Evolutionary conservation across 2,113 vertebrate species (phyloP).

Genomic region (Nestor notabilis): DNA sequence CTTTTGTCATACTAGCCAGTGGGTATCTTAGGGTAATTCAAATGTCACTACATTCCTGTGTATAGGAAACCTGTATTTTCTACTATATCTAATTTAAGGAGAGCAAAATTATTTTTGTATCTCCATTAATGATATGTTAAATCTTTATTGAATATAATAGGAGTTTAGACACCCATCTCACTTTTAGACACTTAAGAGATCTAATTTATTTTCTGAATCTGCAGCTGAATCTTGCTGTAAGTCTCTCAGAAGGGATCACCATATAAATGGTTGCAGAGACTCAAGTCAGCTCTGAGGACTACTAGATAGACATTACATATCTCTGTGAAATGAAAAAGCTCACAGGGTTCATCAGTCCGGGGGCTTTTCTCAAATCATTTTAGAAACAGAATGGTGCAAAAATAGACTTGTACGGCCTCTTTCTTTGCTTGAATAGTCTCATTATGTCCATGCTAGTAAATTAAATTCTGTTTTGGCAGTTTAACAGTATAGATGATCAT

Average conservation of each 20-base stretch:
- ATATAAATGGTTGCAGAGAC: not conserved
- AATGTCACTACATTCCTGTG: not conserved
- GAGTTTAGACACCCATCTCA: not conserved
- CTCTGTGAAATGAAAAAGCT: not conserved
- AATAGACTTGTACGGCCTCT: not conserved
- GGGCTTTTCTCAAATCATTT: not conserved
- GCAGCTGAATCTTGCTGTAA: not conserved
- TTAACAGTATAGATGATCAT: not conserved
- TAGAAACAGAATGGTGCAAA: not conserved
- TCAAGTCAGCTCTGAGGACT: not conserved
- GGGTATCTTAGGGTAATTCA: not conserved
- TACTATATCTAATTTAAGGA: not conserved
- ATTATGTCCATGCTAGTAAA: not conserved
- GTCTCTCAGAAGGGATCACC: not conserved
- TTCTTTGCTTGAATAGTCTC: not conserved
- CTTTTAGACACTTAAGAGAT: not conserved
- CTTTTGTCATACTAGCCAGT: not conserved
- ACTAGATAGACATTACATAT: not conserved
- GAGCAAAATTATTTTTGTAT: not conserved
- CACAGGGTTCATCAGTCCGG: not conserved
- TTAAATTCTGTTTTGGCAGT: not conserved
- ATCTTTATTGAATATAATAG: not conserved
- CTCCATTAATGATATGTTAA: not conserved
- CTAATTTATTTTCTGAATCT: not conserved
- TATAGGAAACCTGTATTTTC: not conserved